Base-by-base conservation (phyloP, 2,113 vertebrate genomes). In the Anhinga rufa region DNA sequence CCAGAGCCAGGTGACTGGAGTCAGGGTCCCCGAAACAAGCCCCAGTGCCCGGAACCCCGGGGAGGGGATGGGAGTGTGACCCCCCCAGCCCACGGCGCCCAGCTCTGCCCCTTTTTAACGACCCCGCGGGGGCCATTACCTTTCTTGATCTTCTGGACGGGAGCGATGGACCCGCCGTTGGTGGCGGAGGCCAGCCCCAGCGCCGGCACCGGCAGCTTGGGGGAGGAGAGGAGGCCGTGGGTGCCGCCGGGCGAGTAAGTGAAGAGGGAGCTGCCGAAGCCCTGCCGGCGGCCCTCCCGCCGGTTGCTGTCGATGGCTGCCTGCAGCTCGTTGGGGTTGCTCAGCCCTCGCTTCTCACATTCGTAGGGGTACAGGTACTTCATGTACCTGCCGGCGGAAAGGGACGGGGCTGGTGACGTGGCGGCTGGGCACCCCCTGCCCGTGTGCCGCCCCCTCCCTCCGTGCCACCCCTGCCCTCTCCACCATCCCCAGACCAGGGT, bases 311-410 rank as follows among this genome's bases (percentile, higher is more conserved):
- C 99, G 16, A 99, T 99, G 96, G 99, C 99, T 0, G 99, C 99
- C 98, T 99, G 99, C 82, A 99, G 98, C 97, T 99, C 99, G 0
- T 99, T 99, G 96, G 99, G 99, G 98, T 99, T 99, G 98, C 99
- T 99, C 86, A 99, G 98, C 42, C 98, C 98, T 2, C 99, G 98
- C 95, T 99, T 99, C 95, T 99, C 99, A 98, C 99, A 99, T 98
- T 99, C 99, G 15, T 99, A 99, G 36, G 99, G 99, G 88, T 99
- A 99, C 91, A 99, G 97, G 97, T 99, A 99, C 98, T 99, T 99
- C 99, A 99, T 99, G 97, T 99, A 99, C 97, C 99, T 99, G 97
- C 3, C n/a, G 3, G 65, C 5, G 4, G 75, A 51, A 36, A 40
- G 32, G 26, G 49, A 48, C 5, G 40, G n/a, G 10, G 61, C 36